phyloP scores from a whole-genome alignment of 2,888 invertebrate species.

The Polydrusus tereticollis region DNA sequence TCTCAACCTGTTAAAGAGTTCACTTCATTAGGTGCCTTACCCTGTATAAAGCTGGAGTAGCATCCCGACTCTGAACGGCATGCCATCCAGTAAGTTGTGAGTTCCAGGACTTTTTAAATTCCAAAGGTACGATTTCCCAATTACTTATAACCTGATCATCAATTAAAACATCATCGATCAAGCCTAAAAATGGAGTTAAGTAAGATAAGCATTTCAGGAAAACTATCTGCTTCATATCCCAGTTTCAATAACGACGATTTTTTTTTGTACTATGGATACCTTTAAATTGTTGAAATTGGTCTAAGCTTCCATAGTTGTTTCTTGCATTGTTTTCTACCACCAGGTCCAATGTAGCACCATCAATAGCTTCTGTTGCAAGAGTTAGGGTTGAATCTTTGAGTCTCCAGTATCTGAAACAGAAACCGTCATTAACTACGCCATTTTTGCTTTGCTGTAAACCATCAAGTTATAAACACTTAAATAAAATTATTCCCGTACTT shows the following conservation, averaged over 20 bases:
- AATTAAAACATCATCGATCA: slow-evolving; percentile 65
- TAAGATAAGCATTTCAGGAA: not conserved
- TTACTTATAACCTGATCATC: slow-evolving; percentile 58
- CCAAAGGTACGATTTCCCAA: slow-evolving; percentile 67
- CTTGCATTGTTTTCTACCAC: slow-evolving; percentile 86
- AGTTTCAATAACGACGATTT: not conserved
- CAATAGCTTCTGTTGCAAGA: slow-evolving; percentile 45
- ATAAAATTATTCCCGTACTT: too few species aligned
- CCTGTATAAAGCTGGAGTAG: slow-evolving; percentile 71
- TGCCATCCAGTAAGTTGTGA: slow-evolving; percentile 64
- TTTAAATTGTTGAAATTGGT: slow-evolving; percentile 65
- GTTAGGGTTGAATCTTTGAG: slow-evolving; percentile 58
- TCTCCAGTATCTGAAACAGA: slow-evolving; percentile 50
- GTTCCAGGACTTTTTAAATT: slow-evolving; percentile 68
- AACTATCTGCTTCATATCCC: too few species aligned
- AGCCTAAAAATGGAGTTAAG: slow-evolving; percentile 45
- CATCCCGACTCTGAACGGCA: slow-evolving; percentile 76
- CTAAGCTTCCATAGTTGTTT: slow-evolving; percentile 71
- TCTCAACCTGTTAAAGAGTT: not conserved
- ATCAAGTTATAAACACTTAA: not conserved
- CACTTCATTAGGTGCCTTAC: slow-evolving; percentile 14
- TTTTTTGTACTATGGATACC: slow-evolving; percentile 43
- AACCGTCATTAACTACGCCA: not conserved
- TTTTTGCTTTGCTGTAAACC: too few species aligned
- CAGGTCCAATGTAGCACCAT: slow-evolving; percentile 64